These are phyloP conservation scores for Pachyseris speciosa DNA, from an alignment of 64 coral and sea anemone genomes.

Conservation along the genomic window DNA sequence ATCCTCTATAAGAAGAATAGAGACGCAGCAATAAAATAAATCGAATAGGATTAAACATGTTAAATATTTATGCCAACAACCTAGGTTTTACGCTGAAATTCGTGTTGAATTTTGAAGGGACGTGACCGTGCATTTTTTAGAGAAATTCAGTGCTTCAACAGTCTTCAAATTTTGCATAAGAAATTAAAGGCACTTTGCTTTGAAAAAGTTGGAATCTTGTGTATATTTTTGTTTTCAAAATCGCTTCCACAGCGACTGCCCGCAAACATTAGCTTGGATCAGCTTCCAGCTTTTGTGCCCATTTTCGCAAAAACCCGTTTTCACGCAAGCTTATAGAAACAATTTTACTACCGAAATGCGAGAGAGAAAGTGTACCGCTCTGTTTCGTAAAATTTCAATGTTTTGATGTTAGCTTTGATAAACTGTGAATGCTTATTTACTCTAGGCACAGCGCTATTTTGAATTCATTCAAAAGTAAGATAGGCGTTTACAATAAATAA, in stretches of 20 bases:
- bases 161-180: background rate
- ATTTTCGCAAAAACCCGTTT: background rate
- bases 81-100: background rate
- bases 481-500: background rate
- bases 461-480: background rate
- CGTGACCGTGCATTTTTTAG: no score
- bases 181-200: background rate
- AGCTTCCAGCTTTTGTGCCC: background rate
- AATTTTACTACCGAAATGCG: no score
- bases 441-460: background rate
- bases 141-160: no score
- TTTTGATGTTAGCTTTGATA: no score
- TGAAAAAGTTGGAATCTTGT: background rate
- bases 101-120: no score
- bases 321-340: background rate
- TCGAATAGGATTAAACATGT: constrained; percentile 35
- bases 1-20: background rate
- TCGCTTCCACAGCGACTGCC: background rate
- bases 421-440: background rate
- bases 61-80: constrained; percentile 14
- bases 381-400: no score
- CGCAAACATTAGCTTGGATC: background rate
- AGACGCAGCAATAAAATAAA: background rate
- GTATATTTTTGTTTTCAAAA: constrained; percentile 20
- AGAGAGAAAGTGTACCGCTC: no score